phyloP scores from a whole-genome alignment of 2,888 invertebrate genomes.

The Callinectes sapidus region DNA sequence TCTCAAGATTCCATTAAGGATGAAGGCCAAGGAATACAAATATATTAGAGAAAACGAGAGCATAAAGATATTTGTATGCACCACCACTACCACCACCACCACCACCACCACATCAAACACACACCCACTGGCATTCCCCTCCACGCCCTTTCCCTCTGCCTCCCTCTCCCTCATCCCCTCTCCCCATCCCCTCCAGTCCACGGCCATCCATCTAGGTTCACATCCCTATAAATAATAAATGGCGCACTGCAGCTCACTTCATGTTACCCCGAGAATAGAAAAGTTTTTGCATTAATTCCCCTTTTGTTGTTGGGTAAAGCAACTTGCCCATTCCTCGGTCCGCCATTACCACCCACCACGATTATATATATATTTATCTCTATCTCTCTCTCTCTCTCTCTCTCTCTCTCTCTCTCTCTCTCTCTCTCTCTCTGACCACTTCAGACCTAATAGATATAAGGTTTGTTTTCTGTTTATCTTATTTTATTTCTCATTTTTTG shows the following conservation, averaged over 20 bases:
- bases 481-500: not conserved
- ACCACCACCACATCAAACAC: not conserved
- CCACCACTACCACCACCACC: not conserved
- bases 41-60: not conserved
- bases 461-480: not conserved
- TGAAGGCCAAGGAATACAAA: not conserved
- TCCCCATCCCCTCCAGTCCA: not conserved
- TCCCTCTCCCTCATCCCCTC: not conserved
- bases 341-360: not conserved
- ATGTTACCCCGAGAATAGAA: not conserved
- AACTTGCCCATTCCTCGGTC: not conserved
- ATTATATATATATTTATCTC: slow-evolving; percentile 9
- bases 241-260: slow-evolving; percentile 1
- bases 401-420: slow-evolving; percentile 43
- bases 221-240: slow-evolving; percentile 14
- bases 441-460: not conserved
- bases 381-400: no score
- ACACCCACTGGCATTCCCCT: not conserved
- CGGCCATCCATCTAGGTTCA: slow-evolving; percentile 7
- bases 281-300: slow-evolving; percentile 11
- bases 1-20: not conserved
- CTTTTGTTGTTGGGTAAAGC: slow-evolving; percentile 1
- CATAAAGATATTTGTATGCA: not conserved
- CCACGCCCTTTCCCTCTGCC: not conserved
- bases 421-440: slow-evolving; percentile 21